Base-by-base conservation (phyloP, 2,113 vertebrate genomes). In the Menidia beryllina region DNA sequence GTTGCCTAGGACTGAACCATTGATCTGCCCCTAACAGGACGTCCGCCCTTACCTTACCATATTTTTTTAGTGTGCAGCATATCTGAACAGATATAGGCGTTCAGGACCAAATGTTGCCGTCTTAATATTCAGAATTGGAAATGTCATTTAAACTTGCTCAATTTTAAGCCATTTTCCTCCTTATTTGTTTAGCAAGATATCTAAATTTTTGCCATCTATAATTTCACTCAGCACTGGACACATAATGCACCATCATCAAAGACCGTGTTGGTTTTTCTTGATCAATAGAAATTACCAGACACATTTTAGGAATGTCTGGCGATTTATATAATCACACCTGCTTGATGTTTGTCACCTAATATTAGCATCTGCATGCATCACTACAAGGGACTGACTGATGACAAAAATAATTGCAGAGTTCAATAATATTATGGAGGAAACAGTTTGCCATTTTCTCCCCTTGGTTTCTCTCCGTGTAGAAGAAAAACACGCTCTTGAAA, bases 401-500 rank as follows among this genome's bases (percentile, higher is more conserved):
- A 12, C 3, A 56, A 9, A 12, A 58, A 25, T 38, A 21, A 23
- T 38, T 43, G 20, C 3, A 17, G 36, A 26, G 21, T n/a, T 10
- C 23, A 8, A n/a, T 25, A 25, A 60, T 15, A 17, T 12, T 57
- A 3, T 15, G 24, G 10, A 20, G 12, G 0, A 45, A 25, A n/a
- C 26, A 62, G n/a, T 5, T 36, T 17, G 11, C 27, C 34, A 13
- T 15, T 45, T 14, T 45, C n/a, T 5, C 41, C 41, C 41, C 7
- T 39, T 25, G 7, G 8, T 10, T 41, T 52, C 23, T 24, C 20
- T 51, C 47, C 19, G 51, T 50, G 47, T 39, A 41, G 20, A n/a
- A 13, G 25, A 66, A 13, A 64, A 66, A 20, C 24, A 39, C 52
- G 43, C 24, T 41, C 21, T 43, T 69, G 15, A 26, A 20, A 68